Evolutionary conservation across 2,888 invertebrate species (phyloP).

Genomic region (Yponomeuta malinellus): DNA sequence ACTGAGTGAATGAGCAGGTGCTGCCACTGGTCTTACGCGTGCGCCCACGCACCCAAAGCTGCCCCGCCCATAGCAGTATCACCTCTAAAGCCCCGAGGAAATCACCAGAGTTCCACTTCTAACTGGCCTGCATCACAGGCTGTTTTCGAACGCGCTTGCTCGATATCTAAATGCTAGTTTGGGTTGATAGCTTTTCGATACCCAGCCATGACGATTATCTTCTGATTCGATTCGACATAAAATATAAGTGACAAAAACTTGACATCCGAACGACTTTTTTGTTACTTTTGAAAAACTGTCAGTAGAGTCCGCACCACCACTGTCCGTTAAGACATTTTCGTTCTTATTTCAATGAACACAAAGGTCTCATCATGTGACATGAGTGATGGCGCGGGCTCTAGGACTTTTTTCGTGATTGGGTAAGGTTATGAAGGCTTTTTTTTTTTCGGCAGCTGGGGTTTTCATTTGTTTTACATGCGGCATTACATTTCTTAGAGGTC

Average conservation of each 20-base stretch:
- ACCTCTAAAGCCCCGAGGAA: not conserved
- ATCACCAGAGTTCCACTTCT: not conserved
- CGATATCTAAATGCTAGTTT: slow-evolving; percentile 33
- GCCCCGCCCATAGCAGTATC: not conserved
- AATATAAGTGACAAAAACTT: slow-evolving; percentile 3
- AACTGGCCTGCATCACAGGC: slow-evolving; percentile 28
- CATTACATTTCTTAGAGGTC: not conserved
- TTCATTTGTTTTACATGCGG: not conserved
- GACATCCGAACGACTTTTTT: not conserved
- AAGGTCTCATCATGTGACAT: too few species aligned
- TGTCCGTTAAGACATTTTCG: too few species aligned
- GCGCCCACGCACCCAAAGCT: slow-evolving; percentile 53
- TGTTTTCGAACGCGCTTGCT: slow-evolving; percentile 30
- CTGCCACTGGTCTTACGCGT: slow-evolving; percentile 71
- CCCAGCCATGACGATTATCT: not conserved
- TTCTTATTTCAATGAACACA: too few species aligned
- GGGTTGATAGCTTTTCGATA: not conserved
- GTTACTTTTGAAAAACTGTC: not conserved
- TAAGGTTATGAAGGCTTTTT: not conserved
- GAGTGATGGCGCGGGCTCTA: not conserved
- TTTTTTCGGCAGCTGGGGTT: not conserved
- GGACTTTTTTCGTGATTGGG: slow-evolving; percentile 1
- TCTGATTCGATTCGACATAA: slow-evolving; percentile 8
- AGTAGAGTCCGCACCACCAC: not conserved
- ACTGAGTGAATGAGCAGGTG: slow-evolving; percentile 73